phyloP scores from a whole-genome alignment of 2,888 invertebrate species.

The Globia sparganii region DNA sequence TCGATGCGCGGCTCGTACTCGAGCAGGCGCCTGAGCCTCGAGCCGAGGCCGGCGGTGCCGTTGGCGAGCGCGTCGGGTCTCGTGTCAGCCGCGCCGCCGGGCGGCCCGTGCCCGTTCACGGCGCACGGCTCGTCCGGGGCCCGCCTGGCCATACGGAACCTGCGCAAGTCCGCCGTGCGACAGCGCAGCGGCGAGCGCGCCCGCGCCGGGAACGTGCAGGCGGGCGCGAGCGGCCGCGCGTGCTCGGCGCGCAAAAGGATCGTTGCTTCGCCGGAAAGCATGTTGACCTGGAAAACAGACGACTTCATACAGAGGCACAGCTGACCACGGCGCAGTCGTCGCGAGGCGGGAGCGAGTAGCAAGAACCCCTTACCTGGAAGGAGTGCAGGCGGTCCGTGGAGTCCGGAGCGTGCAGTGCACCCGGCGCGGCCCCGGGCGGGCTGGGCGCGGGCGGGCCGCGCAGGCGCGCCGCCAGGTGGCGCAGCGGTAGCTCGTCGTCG shows the following conservation, averaged over 20 bases:
- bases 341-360: neutral
- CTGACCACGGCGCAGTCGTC: neutral
- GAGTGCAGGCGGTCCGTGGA: conserved; percentile 63
- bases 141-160: conserved; percentile 66
- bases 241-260: conserved; percentile 82
- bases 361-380: conserved; percentile 70
- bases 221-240: conserved; percentile 71
- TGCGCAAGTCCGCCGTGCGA: conserved; percentile 66
- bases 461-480: conserved; percentile 78
- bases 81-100: conserved; percentile 14
- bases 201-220: conserved; percentile 40
- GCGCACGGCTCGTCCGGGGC: conserved; percentile 36
- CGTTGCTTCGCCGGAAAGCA: conserved; percentile 80
- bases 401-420: neutral
- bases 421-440: neutral
- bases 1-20: conserved; percentile 64
- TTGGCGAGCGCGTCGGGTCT: conserved; percentile 40
- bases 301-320: neutral
- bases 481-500: conserved; percentile 81
- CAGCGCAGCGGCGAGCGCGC: conserved; percentile 36
- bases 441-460: conserved; percentile 65
- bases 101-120: conserved; percentile 42
- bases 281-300: conserved; percentile 72
- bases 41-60: conserved; percentile 60
- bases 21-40: conserved; percentile 72